Conservation (phyloP, 2,888 invertebrate genomes). For the Drosophila mayaguana region DNA sequence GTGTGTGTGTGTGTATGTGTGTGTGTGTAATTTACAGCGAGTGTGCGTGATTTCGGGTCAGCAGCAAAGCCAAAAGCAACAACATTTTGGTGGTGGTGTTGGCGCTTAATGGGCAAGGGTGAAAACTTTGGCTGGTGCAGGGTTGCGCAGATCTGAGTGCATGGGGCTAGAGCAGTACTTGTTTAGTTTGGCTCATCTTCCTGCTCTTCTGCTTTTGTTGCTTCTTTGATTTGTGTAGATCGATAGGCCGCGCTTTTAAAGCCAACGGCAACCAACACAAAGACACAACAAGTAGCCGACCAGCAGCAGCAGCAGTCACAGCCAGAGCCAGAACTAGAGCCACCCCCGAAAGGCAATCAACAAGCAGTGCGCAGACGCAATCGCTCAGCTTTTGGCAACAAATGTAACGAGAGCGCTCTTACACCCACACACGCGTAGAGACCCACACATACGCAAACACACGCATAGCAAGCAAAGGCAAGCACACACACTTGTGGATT, state of each 20-base stretch:
- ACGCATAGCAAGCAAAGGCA: conserved; percentile 54
- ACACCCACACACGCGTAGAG: conserved; percentile 63
- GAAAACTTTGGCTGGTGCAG: conserved; percentile 19
- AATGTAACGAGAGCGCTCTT: conserved; percentile 48
- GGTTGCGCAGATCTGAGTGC: conserved; percentile 21
- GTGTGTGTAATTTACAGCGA: conserved; percentile 76
- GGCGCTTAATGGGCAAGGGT: conserved; percentile 29
- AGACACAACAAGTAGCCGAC: conserved; percentile 81
- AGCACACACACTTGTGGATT: conserved; percentile 84
- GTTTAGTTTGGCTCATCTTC: conserved; percentile 3
- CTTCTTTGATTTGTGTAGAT: conserved; percentile 45
- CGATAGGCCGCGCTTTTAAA: conserved; percentile 49
- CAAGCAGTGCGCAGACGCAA: conserved; percentile 43
- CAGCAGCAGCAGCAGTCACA: conserved; percentile 17
- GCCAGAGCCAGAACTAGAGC: conserved; percentile 5
- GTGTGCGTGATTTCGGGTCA: conserved; percentile 78
- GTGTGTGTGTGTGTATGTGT: conserved; percentile 15
- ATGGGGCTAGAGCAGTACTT: conserved; percentile 1
- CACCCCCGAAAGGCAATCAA: conserved; percentile 20
- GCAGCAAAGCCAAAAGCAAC: conserved; percentile 52
- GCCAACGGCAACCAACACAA: conserved; percentile 51
- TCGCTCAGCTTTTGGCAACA: conserved; percentile 27
- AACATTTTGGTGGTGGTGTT: conserved; percentile 23
- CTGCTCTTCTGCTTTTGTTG: not conserved
- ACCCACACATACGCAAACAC: conserved; percentile 68